phyloP scores from a whole-genome alignment of 2,797 vertebrate genomes.

The Tolypeutes matacus region DNA sequence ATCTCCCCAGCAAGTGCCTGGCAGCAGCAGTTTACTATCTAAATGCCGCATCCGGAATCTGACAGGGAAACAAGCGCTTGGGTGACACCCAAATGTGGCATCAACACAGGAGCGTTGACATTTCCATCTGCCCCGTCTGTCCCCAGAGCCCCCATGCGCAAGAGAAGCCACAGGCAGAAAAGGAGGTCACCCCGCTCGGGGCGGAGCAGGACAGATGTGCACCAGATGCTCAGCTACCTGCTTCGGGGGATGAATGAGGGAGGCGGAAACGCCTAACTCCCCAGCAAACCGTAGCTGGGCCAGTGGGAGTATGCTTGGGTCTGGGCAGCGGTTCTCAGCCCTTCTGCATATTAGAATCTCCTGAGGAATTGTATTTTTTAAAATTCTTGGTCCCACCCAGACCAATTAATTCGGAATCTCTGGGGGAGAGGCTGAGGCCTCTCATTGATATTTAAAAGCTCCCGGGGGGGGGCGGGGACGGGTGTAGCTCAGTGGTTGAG shows the following conservation, averaged over 20 bases:
- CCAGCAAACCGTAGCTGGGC: not conserved
- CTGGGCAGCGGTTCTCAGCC: not conserved
- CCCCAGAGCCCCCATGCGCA: conserved; percentile 13
- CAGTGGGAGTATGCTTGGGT: not conserved
- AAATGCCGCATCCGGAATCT: conserved; percentile 71
- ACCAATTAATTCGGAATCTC: not conserved
- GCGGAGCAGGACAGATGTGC: not conserved
- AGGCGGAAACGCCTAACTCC: not conserved
- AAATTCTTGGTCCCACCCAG: not conserved
- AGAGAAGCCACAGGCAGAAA: conserved; percentile 48
- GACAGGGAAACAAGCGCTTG: conserved; percentile 73
- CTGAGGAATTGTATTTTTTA: not conserved
- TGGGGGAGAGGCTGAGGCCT: not conserved
- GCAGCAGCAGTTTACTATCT: conserved; percentile 52
- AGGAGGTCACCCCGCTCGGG: conserved; percentile 10
- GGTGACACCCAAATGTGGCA: conserved; percentile 75
- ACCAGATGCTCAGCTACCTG: conserved; percentile 51
- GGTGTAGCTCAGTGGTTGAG: too few species aligned
- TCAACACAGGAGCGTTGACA: conserved; percentile 60
- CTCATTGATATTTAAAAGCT: not conserved
- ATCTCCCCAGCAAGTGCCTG: conserved; percentile 69
- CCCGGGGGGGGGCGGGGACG: too few species aligned
- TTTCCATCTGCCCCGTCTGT: conserved; percentile 80
- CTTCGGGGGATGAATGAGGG: not conserved
- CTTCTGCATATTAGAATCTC: not conserved